A percentile compares a stretch with the other conserved stretches of the same genome.
Evolutionary conservation across 2,888 invertebrate genomes (phyloP).

Genomic region (Tanypteryx hageni): DNA sequence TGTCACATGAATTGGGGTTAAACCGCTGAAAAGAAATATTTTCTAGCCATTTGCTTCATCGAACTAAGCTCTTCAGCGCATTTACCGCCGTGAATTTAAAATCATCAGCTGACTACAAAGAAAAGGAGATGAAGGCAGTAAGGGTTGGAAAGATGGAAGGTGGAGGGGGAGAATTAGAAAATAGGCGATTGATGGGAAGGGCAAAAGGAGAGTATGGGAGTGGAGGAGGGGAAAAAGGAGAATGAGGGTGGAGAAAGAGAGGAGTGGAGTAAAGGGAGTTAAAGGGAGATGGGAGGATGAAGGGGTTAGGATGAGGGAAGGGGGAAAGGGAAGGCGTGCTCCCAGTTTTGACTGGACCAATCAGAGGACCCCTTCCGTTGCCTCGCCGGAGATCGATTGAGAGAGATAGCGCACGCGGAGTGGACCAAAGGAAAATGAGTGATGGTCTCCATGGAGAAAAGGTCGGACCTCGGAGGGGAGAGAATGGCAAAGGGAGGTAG

Average conservation of each 20-base stretch:
- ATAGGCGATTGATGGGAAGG: too few species aligned
- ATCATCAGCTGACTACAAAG: too few species aligned
- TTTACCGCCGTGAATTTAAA: too few species aligned
- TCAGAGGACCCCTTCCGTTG: neutral
- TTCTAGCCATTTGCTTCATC: too few species aligned
- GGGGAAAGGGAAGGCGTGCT: neutral
- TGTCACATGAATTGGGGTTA: too few species aligned
- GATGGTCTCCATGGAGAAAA: neutral
- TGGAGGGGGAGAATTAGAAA: too few species aligned
- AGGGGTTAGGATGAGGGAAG: too few species aligned
- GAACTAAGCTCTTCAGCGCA: too few species aligned
- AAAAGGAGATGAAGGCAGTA: too few species aligned
- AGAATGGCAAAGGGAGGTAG: neutral
- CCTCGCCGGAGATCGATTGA: neutral
- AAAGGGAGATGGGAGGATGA: neutral
- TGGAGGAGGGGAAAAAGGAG: neutral
- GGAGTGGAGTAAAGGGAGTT: neutral
- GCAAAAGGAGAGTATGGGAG: neutral
- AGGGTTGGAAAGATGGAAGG: too few species aligned
- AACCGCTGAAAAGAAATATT: too few species aligned
- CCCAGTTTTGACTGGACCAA: constrained; percentile 20
- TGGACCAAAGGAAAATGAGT: neutral
- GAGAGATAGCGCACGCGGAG: constrained; percentile 27
- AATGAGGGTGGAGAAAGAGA: neutral
- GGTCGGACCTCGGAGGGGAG: neutral